Conservation (phyloP, 1,140 invertebrate species). For the Brachionus paranguensis region DNA sequence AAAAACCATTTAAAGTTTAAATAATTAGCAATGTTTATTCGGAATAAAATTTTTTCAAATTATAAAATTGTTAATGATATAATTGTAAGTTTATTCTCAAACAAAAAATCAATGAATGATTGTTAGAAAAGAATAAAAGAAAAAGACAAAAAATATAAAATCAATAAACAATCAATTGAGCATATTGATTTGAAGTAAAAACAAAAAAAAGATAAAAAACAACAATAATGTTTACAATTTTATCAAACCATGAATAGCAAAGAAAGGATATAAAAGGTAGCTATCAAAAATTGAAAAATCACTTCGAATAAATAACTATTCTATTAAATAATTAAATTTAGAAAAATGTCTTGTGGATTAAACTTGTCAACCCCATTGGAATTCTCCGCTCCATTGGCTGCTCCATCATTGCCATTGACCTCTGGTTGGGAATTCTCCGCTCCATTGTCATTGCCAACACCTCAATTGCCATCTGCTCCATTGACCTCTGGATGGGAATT, state of each 20-base stretch:
- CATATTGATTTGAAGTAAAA: background rate
- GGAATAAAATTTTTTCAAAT: too few species aligned
- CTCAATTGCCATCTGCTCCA: background rate
- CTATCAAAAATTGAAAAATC: background rate
- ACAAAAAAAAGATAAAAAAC: background rate
- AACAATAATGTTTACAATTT: too few species aligned
- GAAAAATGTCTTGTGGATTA: background rate
- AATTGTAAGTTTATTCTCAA: too few species aligned
- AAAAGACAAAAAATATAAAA: background rate
- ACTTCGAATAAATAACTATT: background rate
- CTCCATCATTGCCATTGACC: background rate
- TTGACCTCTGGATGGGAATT: background rate
- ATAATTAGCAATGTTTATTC: too few species aligned
- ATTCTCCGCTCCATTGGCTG: background rate
- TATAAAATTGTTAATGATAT: too few species aligned
- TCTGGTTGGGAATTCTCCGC: background rate
- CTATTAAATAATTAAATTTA: background rate
- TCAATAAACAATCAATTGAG: background rate
- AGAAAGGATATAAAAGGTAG: background rate
- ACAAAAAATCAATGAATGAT: too few species aligned
- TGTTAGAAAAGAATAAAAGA: too few species aligned
- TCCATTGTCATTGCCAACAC: background rate
- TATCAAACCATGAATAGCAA: too few species aligned
- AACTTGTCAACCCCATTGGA: background rate
- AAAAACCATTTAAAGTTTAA: too few species aligned